Evolutionary conservation across 2,113 vertebrate genomes (phyloP).

Genomic region (Ardeotis arabs): DNA sequence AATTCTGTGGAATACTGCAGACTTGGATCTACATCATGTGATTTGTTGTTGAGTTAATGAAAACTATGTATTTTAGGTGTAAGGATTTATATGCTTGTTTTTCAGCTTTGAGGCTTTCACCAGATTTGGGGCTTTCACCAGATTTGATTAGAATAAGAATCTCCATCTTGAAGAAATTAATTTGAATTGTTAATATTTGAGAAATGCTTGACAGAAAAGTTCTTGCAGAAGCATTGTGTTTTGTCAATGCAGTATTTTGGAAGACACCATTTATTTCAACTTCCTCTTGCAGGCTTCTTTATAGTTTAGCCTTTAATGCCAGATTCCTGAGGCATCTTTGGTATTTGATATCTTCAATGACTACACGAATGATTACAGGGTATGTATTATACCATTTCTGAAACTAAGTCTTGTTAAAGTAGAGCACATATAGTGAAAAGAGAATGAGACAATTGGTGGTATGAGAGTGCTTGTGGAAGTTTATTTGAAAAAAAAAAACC

Average conservation of each 20-base stretch:
- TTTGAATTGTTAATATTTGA: neutral
- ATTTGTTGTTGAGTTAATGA: neutral
- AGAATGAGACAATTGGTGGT: neutral
- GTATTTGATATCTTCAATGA: constrained; percentile 97
- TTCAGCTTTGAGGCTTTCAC: neutral
- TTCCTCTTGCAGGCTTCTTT: constrained; percentile 87
- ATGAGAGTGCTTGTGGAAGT: neutral
- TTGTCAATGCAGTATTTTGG: neutral
- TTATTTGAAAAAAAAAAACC: neutral
- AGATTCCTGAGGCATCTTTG: constrained; percentile 96
- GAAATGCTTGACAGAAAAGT: neutral
- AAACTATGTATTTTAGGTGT: neutral
- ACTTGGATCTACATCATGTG: neutral
- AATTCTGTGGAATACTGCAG: neutral
- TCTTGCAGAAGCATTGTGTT: neutral
- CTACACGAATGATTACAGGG: constrained; percentile 98
- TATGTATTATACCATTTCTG: constrained; percentile 68
- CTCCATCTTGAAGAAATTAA: neutral
- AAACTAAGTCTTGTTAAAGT: neutral
- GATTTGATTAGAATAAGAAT: neutral
- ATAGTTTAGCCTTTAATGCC: constrained; percentile 97
- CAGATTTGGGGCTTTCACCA: neutral
- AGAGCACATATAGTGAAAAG: neutral
- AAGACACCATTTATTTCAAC: neutral
- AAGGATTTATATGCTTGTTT: neutral